Conservation (phyloP, 2,888 invertebrate genomes). For the Pediacus dermestoides region DNA sequence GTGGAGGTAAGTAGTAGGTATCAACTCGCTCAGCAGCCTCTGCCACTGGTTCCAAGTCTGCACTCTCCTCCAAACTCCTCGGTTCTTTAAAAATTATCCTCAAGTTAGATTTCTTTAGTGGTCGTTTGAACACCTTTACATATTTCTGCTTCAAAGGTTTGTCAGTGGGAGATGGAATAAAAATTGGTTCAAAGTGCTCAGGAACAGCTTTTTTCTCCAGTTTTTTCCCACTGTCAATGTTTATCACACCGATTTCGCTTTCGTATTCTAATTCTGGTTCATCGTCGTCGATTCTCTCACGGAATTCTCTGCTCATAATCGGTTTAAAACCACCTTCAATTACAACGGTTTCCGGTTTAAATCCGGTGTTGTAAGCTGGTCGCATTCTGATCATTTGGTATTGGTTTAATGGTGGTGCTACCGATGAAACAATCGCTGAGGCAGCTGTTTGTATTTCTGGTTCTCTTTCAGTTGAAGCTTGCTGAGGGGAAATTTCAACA, state of each 20-base stretch:
- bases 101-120: constrained; percentile 32
- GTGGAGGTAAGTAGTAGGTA: constrained; percentile 71
- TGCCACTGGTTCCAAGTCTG: constrained; percentile 53
- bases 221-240: constrained; percentile 49
- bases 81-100: constrained; percentile 29
- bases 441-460: constrained; percentile 33
- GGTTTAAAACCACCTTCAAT: constrained; percentile 84
- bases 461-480: constrained; percentile 43
- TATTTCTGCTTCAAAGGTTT: constrained; percentile 50
- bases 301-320: constrained; percentile 58
- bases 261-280: constrained; percentile 49
- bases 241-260: constrained; percentile 51
- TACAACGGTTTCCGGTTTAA: constrained; percentile 75
- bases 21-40: constrained; percentile 71
- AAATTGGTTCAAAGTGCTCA: constrained; percentile 74
- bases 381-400: constrained; percentile 19
- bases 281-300: constrained; percentile 52
- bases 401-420: constrained; percentile 8
- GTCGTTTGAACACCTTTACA: constrained; percentile 33
- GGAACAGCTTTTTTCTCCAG: constrained; percentile 47
- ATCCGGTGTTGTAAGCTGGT: constrained; percentile 70
- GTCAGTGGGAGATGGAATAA: constrained; percentile 74
- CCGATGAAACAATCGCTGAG: constrained; percentile 10
- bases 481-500: constrained; percentile 42
- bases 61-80: constrained; percentile 36